A percentile compares a stretch with the other conserved stretches of the same genome.
Evolutionary conservation across 1,140 invertebrate species (phyloP).

Genomic region (Trichogramma pretiosum): DNA sequence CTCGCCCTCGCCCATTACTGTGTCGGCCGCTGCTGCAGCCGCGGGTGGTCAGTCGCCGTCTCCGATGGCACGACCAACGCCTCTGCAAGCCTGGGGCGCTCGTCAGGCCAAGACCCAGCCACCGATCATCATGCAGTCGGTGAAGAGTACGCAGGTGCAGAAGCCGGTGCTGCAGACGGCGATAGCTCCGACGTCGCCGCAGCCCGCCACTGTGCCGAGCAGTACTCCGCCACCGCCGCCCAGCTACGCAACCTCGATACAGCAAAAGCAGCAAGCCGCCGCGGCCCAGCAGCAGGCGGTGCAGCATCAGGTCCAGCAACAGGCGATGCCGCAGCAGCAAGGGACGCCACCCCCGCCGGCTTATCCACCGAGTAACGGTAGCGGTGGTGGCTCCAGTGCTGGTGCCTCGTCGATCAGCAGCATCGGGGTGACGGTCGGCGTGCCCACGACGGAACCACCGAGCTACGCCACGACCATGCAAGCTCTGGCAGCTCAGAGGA

Average conservation of each 20-base stretch:
- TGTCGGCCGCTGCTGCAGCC: conserved; percentile 51
- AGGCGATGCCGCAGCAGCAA: conserved; percentile 40
- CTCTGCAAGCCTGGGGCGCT: conserved; percentile 67
- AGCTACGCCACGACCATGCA: conserved; percentile 89
- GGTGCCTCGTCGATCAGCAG: conserved; percentile 23
- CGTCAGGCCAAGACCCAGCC: conserved; percentile 76
- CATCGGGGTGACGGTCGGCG: conserved; percentile 38
- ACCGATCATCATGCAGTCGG: conserved; percentile 92
- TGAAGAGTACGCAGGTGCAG: conserved; percentile 88
- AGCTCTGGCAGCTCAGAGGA: conserved; percentile 65
- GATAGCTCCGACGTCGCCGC: conserved; percentile 74
- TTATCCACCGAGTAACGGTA: conserved; percentile 28
- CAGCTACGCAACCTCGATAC: conserved; percentile 70
- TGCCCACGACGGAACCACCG: conserved; percentile 80
- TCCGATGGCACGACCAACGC: conserved; percentile 64
- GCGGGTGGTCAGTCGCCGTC: conserved; percentile 40
- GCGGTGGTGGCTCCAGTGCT: conserved; percentile 23
- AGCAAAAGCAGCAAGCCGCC: conserved; percentile 55
- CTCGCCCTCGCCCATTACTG: conserved; percentile 72
- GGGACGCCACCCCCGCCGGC: conserved; percentile 44
- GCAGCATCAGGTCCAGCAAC: conserved; percentile 30
- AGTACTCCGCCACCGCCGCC: conserved; percentile 60
- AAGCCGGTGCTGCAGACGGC: conserved; percentile 90
- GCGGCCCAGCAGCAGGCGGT: conserved; percentile 44
- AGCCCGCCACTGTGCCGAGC: conserved; percentile 45